These are phyloP conservation scores for Sebastes aleutianus DNA, from an alignment of 2,797 vertebrate genomes.

Conservation along the genomic window DNA sequence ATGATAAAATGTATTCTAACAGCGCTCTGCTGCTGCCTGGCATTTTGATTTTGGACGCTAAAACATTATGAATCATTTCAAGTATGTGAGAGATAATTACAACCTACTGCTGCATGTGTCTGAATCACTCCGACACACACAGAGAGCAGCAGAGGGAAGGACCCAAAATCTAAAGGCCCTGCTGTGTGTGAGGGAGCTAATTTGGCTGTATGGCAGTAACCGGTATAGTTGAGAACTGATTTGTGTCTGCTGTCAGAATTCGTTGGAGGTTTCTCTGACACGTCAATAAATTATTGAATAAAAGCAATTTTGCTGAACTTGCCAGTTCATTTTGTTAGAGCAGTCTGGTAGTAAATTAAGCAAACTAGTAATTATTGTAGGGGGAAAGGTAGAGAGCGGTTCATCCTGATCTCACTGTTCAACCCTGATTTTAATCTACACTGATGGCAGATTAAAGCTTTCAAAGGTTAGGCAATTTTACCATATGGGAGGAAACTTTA, in stretches of 20 bases:
- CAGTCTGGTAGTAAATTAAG: slow-evolving; percentile 55
- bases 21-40: slow-evolving; percentile 39
- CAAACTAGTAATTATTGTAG: slow-evolving; percentile 40
- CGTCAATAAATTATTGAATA: slow-evolving; percentile 51
- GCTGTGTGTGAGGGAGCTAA: slow-evolving; percentile 7
- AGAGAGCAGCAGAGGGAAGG: background rate
- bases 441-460: background rate
- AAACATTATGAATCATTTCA: slow-evolving; percentile 53
- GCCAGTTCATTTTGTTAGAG: slow-evolving; percentile 51
- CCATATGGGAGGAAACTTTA: background rate
- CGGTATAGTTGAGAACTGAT: slow-evolving; percentile 30
- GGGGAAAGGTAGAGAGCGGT: slow-evolving; percentile 6
- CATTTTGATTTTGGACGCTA: slow-evolving; percentile 53
- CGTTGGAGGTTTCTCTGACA: slow-evolving; percentile 46
- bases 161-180: slow-evolving; percentile 13
- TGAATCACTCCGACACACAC: slow-evolving; percentile 9
- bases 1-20: slow-evolving; percentile 53
- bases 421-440: slow-evolving; percentile 3
- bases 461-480: background rate
- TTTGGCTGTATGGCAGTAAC: slow-evolving; percentile 35
- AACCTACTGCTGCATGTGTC: slow-evolving; percentile 22
- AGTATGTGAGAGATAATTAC: slow-evolving; percentile 51
- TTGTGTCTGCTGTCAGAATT: slow-evolving; percentile 51
- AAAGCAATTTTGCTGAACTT: slow-evolving; percentile 51
- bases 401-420: background rate